Base-by-base conservation (phyloP, 2,888 invertebrate species). In the Heliconius aoede region DNA sequence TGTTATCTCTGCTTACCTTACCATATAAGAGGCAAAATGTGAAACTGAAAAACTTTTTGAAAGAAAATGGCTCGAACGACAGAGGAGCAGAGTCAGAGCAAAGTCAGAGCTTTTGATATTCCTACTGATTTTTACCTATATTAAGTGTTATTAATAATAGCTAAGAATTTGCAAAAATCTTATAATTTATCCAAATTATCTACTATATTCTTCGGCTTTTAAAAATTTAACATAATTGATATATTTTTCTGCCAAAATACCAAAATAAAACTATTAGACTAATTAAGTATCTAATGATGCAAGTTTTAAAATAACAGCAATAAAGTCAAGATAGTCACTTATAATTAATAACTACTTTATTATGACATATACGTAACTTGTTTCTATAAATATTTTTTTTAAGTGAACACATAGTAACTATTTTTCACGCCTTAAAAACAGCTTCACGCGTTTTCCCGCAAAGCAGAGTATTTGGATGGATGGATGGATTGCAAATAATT, bases 221-320 rank as follows among this genome's bases (percentile, higher is more conserved):
- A 64, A 64, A n/a, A n/a, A 30, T 64, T 32, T 3, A 64, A 30
- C 32, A 36, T 64, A 36, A 64, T 64, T 64, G 64, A 15, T 24
- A 21, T 36, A 36, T 64, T 64, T 36, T 64, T 64, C 58, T 36
- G n/a, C 15, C 21, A 32, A 2, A n/a, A n/a, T 1, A 64, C 11
- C 32, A 36, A 64, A 62, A 32, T 32, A 64, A 64, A 32, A 32
- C n/a, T 11, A 32, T 64, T 32, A 32, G 1, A 13, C 64, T n/a
- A 64, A 64, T 64, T 32, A 64, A n/a, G 32, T 30, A n/a, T n/a
- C n/a, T n/a, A 9, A 62, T 30, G 30, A 62, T 62, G 11, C 62
- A 62, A 8, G 1, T 64, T 64, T 64, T 64, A 24, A 64, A 64
- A 64, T 64, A 64, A 32, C 64, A 64, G n/a, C 64, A 64, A 32